Evolutionary conservation across 2,888 invertebrate genomes (phyloP), one percentile per base, ranked within the genome.

Genomic region (Drosophila affinis): DNA sequence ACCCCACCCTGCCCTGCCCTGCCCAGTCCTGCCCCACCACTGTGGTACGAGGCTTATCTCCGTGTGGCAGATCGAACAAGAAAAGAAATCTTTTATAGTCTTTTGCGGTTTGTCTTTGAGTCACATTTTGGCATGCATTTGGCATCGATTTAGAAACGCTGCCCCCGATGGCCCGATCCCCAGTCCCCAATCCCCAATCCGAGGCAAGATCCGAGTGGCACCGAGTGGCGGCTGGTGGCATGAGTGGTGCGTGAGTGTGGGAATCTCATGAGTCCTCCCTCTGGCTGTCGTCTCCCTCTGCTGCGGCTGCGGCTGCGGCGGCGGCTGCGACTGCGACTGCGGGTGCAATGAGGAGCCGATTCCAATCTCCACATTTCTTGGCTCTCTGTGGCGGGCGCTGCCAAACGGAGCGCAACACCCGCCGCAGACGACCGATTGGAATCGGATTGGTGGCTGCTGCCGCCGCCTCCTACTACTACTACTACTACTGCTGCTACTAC

Each of bases 61-160:
- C 67, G 76, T 75, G 68, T 80, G 80, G 84, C 88, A 86, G 82
- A 84, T 84, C 62, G 72, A 70, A 70, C 60, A 71, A 71, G 62
- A 71, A 72, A 71, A 62, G 72, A 63, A 63, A 57, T 72, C 65
- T 73, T 88, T 85, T 85, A 86, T 83, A 83, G 87, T 80, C 78
- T 84, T 80, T 88, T 86, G 86, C 87, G 84, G 84, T 85, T 88
- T 84, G 84, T 75, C 87, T 83, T 82, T 81, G 81, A 76, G 76
- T 76, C 64, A 39, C 39, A 49, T 61, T 81, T 86, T 82, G 81
- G 81, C 81, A 83, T 83, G 76, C 83, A 83, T 86, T 87, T 78
- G 85, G 87, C 85, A 87, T 87, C 85, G 86, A 87, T 61, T 72
- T 71, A 72, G 57, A 63, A 72, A 57, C 53, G 64, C 72, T 79